Base-by-base conservation (phyloP, 2,113 vertebrate genomes). In the Nettapus auritus region DNA sequence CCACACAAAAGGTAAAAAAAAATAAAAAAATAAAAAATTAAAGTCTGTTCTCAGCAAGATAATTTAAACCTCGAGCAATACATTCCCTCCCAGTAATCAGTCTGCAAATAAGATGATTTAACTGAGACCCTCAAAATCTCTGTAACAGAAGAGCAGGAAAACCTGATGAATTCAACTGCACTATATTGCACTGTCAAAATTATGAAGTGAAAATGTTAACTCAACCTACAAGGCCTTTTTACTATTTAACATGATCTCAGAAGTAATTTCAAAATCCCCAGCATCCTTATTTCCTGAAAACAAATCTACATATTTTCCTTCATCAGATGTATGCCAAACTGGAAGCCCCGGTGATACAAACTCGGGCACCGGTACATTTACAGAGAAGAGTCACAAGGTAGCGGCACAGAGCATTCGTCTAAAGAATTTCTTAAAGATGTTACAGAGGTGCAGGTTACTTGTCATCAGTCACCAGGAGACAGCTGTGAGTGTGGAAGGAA, bases 151-250 rank as follows among this genome's bases (percentile, higher is more conserved):
- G 82, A 75, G 46, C 42, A 88, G 73, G 14, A 76, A 96, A 91
- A 63, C 21, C 57, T 25, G 73, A 84, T 77, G 33, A 91, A 88
- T 88, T 88, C 69, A 73, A 53, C 52, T 75, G 52, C 69, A 38
- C 29, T 91, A 11, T 46, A 78, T 21, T 78, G 77, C 73, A 31
- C 44, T 90, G 88, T 79, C 88, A 94, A 79, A 88, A 87, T 84
- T 90, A 76, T 25, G 46, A 89, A 96, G 67, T 53, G 73, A 94
- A 93, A 94, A 91, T n/a, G 23, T 90, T 84, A 91, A 78, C 68
- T 92, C 64, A 66, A 33, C 66, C 38, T 88, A 93, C 40, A 67
- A 82, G 60, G 75, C 18, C 50, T 36, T 89, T 85, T 82, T 11
- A 85, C n/a, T 5, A 4, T 11, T 26, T 16, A 81, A 79, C 33